Evolutionary conservation across 1,140 invertebrate genomes (phyloP).

Genomic region (Brachionus manjavacas): DNA sequence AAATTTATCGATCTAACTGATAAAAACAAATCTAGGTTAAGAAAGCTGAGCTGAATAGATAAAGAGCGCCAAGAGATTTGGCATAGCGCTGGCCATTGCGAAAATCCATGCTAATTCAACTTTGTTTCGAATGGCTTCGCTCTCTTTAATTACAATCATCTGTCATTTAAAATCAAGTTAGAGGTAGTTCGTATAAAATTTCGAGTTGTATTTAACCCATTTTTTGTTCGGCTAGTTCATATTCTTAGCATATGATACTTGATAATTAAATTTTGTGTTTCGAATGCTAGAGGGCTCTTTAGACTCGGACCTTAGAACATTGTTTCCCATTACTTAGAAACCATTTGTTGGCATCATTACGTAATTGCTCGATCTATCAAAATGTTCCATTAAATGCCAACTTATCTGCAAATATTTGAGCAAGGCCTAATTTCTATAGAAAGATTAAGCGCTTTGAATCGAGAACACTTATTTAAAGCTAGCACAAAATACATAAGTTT

Average conservation of each 20-base stretch:
- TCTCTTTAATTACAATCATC: constrained; percentile 21
- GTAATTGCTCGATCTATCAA: background rate
- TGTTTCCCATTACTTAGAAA: background rate
- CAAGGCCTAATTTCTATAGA: background rate
- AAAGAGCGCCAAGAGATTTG: background rate
- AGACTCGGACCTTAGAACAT: background rate
- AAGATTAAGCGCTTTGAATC: background rate
- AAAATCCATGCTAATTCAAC: background rate
- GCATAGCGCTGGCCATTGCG: background rate
- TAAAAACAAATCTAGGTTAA: background rate
- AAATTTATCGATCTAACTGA: background rate
- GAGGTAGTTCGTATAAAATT: constrained; percentile 13
- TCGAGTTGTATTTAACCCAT: background rate
- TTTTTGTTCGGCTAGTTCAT: background rate
- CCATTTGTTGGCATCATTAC: background rate
- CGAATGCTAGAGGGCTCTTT: background rate
- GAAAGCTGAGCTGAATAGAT: background rate
- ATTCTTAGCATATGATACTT: background rate
- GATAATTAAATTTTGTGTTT: constrained; percentile 25
- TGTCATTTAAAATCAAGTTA: constrained; percentile 11
- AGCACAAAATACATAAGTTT: background rate
- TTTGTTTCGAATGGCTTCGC: background rate
- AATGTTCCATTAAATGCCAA: constrained; percentile 3
- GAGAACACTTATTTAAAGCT: background rate
- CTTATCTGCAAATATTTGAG: background rate